These are phyloP conservation scores for Drosophila sulfurigaster DNA, from an alignment of 1,140 invertebrate genomes.

Conservation along the genomic window DNA sequence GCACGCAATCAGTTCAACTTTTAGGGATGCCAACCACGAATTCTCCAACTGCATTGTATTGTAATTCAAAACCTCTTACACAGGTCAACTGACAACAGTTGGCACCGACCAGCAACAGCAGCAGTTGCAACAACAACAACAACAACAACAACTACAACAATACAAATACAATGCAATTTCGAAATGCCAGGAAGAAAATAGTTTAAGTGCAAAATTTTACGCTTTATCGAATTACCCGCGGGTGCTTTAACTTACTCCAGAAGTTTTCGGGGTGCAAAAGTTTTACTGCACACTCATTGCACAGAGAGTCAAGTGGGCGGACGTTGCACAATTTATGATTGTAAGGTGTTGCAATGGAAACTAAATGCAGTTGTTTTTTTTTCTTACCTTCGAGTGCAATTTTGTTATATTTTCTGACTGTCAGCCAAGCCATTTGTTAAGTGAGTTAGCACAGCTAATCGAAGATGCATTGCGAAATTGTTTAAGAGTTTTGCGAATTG, in stretches of 20 bases:
- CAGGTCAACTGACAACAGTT: slow-evolving; percentile 65
- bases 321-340: slow-evolving; percentile 73
- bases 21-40: slow-evolving; percentile 34
- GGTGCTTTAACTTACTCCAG: slow-evolving; percentile 76
- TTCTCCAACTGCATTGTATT: slow-evolving; percentile 40
- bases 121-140: slow-evolving; percentile 48
- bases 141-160: slow-evolving; percentile 60
- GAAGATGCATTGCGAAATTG: slow-evolving; percentile 43
- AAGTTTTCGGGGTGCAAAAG: slow-evolving; percentile 65
- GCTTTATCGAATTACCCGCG: slow-evolving; percentile 84
- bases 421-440: slow-evolving; percentile 80
- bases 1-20: slow-evolving; percentile 66
- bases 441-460: slow-evolving; percentile 82
- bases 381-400: slow-evolving; percentile 52
- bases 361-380: slow-evolving; percentile 34
- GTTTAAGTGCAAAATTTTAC: slow-evolving; percentile 84
- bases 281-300: slow-evolving; percentile 46
- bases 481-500: slow-evolving; percentile 10
- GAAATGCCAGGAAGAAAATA: slow-evolving; percentile 73
- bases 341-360: slow-evolving; percentile 80
- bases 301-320: slow-evolving; percentile 8
- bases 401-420: slow-evolving; percentile 79
- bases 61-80: slow-evolving; percentile 56
- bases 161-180: slow-evolving; percentile 65
- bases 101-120: slow-evolving; percentile 38